Evolutionary conservation across 2,113 vertebrate genomes (phyloP).

Genomic region (Protomyctophum bolini): DNA sequence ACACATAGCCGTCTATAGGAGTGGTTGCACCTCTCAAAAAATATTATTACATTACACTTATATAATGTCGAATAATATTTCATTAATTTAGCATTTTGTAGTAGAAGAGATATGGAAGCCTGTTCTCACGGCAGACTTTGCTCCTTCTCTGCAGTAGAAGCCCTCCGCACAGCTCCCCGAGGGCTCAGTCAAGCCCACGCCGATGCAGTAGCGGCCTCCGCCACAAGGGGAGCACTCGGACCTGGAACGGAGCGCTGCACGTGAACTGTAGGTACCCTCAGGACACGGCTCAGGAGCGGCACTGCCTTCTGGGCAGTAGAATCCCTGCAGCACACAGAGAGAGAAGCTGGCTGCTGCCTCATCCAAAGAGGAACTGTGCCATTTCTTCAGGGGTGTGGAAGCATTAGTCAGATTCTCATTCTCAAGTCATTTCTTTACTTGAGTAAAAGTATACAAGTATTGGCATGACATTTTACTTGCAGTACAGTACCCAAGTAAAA

Average conservation of each 20-base stretch:
- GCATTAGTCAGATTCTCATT: too few relatives aligned
- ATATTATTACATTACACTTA: too few relatives aligned
- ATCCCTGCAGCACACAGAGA: slow-evolving; percentile 76
- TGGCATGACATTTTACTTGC: too few relatives aligned
- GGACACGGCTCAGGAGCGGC: slow-evolving; percentile 80
- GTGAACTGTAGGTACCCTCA: slow-evolving; percentile 81
- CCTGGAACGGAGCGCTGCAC: slow-evolving; percentile 62
- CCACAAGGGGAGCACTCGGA: slow-evolving; percentile 80
- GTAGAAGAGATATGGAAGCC: neutral
- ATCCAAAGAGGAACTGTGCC: too few relatives aligned
- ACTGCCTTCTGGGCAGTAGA: slow-evolving; percentile 81
- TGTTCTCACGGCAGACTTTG: slow-evolving; percentile 79
- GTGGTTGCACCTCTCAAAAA: too few relatives aligned
- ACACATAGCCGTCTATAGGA: too few relatives aligned
- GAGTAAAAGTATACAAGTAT: too few relatives aligned
- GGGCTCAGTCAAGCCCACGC: slow-evolving; percentile 74
- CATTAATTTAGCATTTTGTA: too few relatives aligned
- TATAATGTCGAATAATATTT: too few relatives aligned
- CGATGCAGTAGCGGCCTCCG: slow-evolving; percentile 80
- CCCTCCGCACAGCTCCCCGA: slow-evolving; percentile 82
- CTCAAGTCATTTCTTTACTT: too few relatives aligned
- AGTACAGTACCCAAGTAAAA: too few relatives aligned
- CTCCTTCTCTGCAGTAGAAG: slow-evolving; percentile 84
- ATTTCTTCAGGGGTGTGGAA: too few relatives aligned
- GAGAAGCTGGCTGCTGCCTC: neutral